Conservation (phyloP, 37 sponge, comb jelly and placozoan species). For the Oscarella lobularis region DNA sequence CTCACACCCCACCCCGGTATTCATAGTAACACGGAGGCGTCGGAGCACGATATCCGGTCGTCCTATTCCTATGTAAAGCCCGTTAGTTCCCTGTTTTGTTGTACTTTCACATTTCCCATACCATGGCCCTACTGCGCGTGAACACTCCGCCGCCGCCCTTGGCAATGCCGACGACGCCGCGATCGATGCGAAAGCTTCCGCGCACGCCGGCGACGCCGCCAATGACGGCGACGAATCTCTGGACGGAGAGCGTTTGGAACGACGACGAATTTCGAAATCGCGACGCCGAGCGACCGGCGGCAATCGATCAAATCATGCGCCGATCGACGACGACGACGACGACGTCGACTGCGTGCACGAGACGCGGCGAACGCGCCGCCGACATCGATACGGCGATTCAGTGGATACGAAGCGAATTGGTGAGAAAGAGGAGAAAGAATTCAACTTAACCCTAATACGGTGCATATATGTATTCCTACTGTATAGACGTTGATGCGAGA, state of each 20-base stretch:
- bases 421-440: too few relatives aligned
- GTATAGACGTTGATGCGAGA: neutral
- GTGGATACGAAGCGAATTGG: neutral
- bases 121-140: too few relatives aligned
- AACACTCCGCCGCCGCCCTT: too few relatives aligned
- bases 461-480: neutral
- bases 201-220: neutral
- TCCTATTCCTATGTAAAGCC: too few relatives aligned
- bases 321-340: neutral
- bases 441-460: too few relatives aligned
- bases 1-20: too few relatives aligned
- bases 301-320: neutral
- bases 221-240: neutral
- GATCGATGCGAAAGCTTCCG: neutral
- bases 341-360: too few relatives aligned
- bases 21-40: too few relatives aligned
- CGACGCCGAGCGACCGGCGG: neutral
- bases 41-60: too few relatives aligned
- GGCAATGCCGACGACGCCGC: too few relatives aligned
- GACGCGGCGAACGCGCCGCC: neutral
- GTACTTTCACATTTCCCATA: too few relatives aligned
- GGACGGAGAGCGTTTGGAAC: neutral
- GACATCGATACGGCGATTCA: neutral
- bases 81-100: too few relatives aligned
- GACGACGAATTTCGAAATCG: neutral